A percentile compares a stretch with the other conserved stretches of the same genome.
These are phyloP conservation scores for Polyploca ridens DNA, from an alignment of 2,888 invertebrate species.

Conservation along the genomic window DNA sequence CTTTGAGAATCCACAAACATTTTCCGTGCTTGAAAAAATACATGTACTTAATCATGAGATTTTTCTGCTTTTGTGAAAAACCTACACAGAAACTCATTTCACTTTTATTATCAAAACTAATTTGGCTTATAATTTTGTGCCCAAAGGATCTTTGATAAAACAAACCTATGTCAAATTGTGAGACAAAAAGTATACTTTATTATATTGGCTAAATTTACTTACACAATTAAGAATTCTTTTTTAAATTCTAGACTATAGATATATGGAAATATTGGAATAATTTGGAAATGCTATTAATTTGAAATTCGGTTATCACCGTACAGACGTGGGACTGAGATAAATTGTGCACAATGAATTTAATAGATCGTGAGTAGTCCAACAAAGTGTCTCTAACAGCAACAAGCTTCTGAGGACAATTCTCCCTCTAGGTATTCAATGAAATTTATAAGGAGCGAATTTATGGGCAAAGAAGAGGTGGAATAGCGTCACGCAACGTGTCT, in stretches of 20 bases:
- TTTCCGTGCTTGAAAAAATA: constrained; percentile 44
- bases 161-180: constrained; percentile 6
- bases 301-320: no score
- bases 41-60: constrained; percentile 36
- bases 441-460: constrained; percentile 74
- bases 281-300: background rate
- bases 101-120: constrained; percentile 43
- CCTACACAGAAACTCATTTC: constrained; percentile 39
- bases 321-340: background rate
- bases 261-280: no score
- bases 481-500: constrained; percentile 71
- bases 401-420: background rate
- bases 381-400: background rate
- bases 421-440: constrained; percentile 26
- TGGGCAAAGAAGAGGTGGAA: constrained; percentile 61
- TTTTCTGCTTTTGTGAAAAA: constrained; percentile 33
- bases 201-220: background rate
- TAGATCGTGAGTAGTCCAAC: background rate
- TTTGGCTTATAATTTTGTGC: constrained; percentile 30
- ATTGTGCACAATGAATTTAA: background rate
- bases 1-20: constrained; percentile 47
- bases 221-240: no score
- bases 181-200: constrained; percentile 6
- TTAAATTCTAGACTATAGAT: no score
- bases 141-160: constrained; percentile 35